These are phyloP conservation scores for Nasonia vitripennis DNA, from an alignment of 1,140 invertebrate genomes.

Conservation along the genomic window DNA sequence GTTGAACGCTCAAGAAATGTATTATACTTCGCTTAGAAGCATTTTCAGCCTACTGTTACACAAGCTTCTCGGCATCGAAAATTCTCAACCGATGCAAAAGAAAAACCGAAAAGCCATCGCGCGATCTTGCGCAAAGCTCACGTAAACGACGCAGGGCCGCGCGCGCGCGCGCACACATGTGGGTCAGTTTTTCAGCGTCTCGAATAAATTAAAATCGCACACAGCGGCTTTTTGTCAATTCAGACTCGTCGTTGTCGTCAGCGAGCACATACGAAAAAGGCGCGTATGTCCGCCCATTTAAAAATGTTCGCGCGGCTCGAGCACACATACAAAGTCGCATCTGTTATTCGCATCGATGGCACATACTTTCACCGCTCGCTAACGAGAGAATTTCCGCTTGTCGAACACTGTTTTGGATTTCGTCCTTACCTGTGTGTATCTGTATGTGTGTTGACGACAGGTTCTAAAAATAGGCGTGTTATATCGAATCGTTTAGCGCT, in stretches of 20 bases:
- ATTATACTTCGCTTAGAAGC: background rate
- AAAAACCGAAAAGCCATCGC: background rate
- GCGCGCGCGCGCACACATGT: background rate
- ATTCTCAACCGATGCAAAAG: background rate
- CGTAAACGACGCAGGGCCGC: background rate
- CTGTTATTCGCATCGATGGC: background rate
- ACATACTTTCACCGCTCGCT: background rate
- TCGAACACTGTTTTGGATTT: background rate
- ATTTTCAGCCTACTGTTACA: background rate
- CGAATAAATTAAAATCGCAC: conserved; percentile 36
- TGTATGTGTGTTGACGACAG: background rate
- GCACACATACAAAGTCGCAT: background rate
- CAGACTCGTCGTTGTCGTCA: background rate
- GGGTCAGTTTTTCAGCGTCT: conserved; percentile 28
- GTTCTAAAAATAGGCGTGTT: conserved; percentile 19
- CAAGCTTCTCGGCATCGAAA: background rate
- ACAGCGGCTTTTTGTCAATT: conserved; percentile 34
- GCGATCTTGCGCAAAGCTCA: background rate
- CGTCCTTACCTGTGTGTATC: background rate
- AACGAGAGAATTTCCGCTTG: background rate
- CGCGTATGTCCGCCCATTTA: background rate
- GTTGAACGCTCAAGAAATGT: background rate
- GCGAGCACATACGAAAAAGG: conserved; percentile 23
- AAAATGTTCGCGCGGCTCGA: conserved; percentile 29
- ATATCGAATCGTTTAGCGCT: conserved; percentile 1